A percentile compares a stretch with the other conserved stretches of the same genome.
Evolutionary conservation across 2,888 invertebrate genomes (phyloP).

Genomic region (Trissolcus brochymenae): DNA sequence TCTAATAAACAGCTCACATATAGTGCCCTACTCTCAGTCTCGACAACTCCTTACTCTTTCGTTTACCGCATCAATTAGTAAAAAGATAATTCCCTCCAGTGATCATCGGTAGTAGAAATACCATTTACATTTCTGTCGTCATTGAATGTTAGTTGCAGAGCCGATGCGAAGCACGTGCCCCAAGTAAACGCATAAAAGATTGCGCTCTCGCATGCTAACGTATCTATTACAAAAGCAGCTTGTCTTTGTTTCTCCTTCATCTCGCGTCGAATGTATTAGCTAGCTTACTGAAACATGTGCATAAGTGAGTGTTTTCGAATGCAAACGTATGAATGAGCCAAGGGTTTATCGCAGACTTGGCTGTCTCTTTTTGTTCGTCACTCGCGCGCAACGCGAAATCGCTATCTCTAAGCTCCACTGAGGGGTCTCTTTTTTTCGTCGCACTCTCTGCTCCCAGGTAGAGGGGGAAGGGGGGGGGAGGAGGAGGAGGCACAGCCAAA

Average conservation of each 20-base stretch:
- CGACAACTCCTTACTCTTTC: slow-evolving; percentile 11
- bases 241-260: slow-evolving; percentile 61
- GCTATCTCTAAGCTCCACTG: slow-evolving; percentile 22
- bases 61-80: slow-evolving; percentile 44
- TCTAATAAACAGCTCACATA: slow-evolving; percentile 24
- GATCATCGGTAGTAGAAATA: slow-evolving; percentile 55
- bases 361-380: slow-evolving; percentile 35
- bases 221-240: slow-evolving; percentile 70
- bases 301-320: slow-evolving; percentile 79
- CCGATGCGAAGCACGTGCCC: slow-evolving; percentile 60
- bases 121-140: slow-evolving; percentile 52
- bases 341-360: slow-evolving; percentile 73
- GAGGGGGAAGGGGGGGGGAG: neutral
- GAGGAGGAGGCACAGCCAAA: neutral
- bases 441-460: slow-evolving; percentile 27
- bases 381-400: slow-evolving; percentile 30
- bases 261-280: slow-evolving; percentile 55
- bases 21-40: slow-evolving; percentile 4
- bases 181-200: slow-evolving; percentile 65
- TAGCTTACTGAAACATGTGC: slow-evolving; percentile 64
- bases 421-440: slow-evolving; percentile 26
- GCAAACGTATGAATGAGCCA: slow-evolving; percentile 81
- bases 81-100: slow-evolving; percentile 46
- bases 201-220: slow-evolving; percentile 69
- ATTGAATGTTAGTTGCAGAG: slow-evolving; percentile 45